Evolutionary conservation across 2,797 vertebrate genomes (phyloP).

Genomic region (Champsocephalus gunnari): DNA sequence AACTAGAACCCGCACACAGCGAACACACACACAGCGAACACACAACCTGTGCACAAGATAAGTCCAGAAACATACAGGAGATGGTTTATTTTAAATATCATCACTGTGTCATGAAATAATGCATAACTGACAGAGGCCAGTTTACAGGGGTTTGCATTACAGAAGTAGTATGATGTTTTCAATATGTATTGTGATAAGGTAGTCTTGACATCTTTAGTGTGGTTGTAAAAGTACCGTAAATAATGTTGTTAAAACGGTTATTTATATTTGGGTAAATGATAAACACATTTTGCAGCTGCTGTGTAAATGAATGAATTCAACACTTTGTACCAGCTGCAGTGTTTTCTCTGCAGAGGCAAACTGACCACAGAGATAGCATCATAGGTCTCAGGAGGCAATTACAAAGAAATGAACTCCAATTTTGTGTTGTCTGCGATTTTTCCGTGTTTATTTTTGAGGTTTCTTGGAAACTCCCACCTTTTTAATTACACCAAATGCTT

Average conservation of each 20-base stretch:
- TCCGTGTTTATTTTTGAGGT: slow-evolving; percentile 84
- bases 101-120: slow-evolving; percentile 32
- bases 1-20: slow-evolving; percentile 44
- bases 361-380: slow-evolving; percentile 82
- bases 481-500: slow-evolving; percentile 78
- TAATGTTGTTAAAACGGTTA: not conserved
- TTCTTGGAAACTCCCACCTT: slow-evolving; percentile 86
- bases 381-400: slow-evolving; percentile 77
- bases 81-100: slow-evolving; percentile 38
- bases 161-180: not conserved
- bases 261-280: slow-evolving; percentile 3
- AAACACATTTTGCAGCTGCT: slow-evolving; percentile 16
- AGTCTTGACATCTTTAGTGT: not conserved
- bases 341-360: slow-evolving; percentile 69
- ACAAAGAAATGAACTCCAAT: slow-evolving; percentile 84
- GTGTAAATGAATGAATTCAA: slow-evolving; percentile 30
- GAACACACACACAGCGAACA: slow-evolving; percentile 57
- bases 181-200: not conserved
- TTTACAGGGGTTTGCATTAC: slow-evolving; percentile 24
- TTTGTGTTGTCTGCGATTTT: slow-evolving; percentile 85
- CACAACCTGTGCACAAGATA: slow-evolving; percentile 48
- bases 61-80: slow-evolving; percentile 23
- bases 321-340: slow-evolving; percentile 57
- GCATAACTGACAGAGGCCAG: slow-evolving; percentile 21
- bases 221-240: not conserved